Evolutionary conservation across 2,113 vertebrate genomes (phyloP), one percentile per base, ranked within the genome.

Genomic region (Psilopsiagon aurifrons): DNA sequence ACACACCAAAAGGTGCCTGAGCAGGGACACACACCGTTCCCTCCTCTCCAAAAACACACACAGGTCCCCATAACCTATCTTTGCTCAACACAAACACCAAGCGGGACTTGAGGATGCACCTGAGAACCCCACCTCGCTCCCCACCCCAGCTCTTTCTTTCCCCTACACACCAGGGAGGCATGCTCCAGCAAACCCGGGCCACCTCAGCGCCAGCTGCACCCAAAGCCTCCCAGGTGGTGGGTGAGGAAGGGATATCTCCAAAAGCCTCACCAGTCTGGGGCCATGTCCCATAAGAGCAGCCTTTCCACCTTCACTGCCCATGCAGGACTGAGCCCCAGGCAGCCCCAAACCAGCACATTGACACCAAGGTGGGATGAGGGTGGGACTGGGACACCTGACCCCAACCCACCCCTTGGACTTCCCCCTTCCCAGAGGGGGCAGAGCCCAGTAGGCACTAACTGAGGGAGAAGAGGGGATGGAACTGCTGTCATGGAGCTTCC

Each of bases 21-120:
- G 60, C 41, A 44, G 41, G 22, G 3, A 51, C 47, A 44, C 0
- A 0, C 0, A 31, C 4, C 15, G 24, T 63, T 28, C 39, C 39
- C 52, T n/a, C 33, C 35, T 62, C 46, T 64, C 43, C 47, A 70
- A 44, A 37, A 6, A 47, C 16, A 17, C 49, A 28, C 2, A 2
- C 9, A 2, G 16, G 25, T 49, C 22, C 55, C 39, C 4, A 1
- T 1, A 33, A 28, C 8, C 3, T 20, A 23, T 17, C 43, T 68
- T 22, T 63, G 15, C 49, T 54, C 46, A 33, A 35, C 2, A 3
- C 25, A 47, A 77, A 44, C 44, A 47, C 4, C 44, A 29, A 69
- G 17, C 2, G 3, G 10, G 9, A 31, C 29, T 41, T 39, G 23
- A 74, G n/a, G 8, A 37, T 14, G 23, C 17, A 59, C 14, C 41